Evolutionary conservation across 37 sponge, comb jelly and placozoan genomes (phyloP), one percentile per base, ranked within the genome.

Genomic region (Tethya wilhelma): DNA sequence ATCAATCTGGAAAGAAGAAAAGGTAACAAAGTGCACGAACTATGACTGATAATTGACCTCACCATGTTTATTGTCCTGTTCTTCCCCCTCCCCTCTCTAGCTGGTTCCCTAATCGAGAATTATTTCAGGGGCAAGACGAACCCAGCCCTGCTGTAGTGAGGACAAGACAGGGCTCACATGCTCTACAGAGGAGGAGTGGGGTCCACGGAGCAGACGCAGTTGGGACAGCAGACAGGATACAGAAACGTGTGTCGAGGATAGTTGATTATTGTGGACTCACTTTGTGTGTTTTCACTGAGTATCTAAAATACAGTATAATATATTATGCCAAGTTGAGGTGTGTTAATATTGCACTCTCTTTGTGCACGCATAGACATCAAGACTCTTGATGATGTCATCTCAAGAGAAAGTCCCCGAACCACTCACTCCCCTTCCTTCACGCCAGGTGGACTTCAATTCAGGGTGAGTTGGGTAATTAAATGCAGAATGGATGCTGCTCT

Each of bases 101-200:
- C 14, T 67, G 67, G 67, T 67, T 67, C 34, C 67, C 39, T 30
- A 36, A 38, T 8, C 37, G 7, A 67, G 38, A 67, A 4, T n/a
- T 25, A 22, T 29, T 72, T 5, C 1, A 49, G 73, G 26, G 33
- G 53, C 9, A 49, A 41, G 73, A 72, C 2, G 42, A 80, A 43
- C 71, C 71, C 0, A 80, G 81, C 41, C 81, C 81, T 22, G 70
- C 81, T 1, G 55, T 57, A 59, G 56, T 31, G 19, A 46, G 81
- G 39, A 58, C 44, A n/a, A 17, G 59, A 29, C 39, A 57, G 33
- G 81, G 71, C 23, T 80, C 81, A n/a, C 70, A 69, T 40, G 71
- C 71, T 25, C 81, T 80, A 17, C 58, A 58, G 62, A 55, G 81
- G 37, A 80, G 69, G 49, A 80, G 80, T 58, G 81, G 60, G 25